These are phyloP conservation scores for Heliconius aoede DNA, from an alignment of 2,888 invertebrate genomes.

Conservation along the genomic window DNA sequence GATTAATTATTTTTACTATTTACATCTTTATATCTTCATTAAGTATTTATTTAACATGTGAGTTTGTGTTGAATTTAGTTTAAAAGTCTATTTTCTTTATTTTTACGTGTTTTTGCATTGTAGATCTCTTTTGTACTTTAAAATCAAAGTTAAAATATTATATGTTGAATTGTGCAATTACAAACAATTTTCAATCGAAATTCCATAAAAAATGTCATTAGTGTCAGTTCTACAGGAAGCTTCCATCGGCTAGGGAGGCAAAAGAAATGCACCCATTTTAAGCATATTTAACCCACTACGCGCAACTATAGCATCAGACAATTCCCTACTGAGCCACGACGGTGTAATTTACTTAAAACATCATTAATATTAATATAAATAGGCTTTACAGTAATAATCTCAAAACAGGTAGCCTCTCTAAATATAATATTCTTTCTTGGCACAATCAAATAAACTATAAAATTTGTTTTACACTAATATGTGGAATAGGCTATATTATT, in stretches of 20 bases:
- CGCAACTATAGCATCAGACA: neutral
- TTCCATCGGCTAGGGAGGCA: too few relatives aligned
- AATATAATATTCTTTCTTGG: conserved; percentile 38
- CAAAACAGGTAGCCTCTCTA: conserved; percentile 37
- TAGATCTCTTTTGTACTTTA: too few relatives aligned
- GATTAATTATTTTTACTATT: conserved; percentile 1
- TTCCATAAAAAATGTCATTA: too few relatives aligned
- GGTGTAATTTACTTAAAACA: conserved; percentile 7
- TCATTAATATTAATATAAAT: conserved; percentile 25
- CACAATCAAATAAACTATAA: conserved; percentile 78
- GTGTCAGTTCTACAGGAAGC: too few relatives aligned
- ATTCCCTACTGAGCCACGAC: neutral
- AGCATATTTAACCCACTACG: neutral
- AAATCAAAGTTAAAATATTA: neutral
- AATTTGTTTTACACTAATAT: conserved; percentile 57
- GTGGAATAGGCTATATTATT: conserved; percentile 29
- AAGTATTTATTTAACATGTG: neutral
- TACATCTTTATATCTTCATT: neutral
- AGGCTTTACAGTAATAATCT: conserved; percentile 7
- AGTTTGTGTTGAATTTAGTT: neutral
- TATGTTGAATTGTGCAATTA: neutral
- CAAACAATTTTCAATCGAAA: neutral
- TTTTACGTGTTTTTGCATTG: too few relatives aligned
- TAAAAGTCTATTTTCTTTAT: neutral
- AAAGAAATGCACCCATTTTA: neutral